phyloP scores from a whole-genome alignment of 2,113 vertebrate genomes.

The Diphyllodes magnificus region DNA sequence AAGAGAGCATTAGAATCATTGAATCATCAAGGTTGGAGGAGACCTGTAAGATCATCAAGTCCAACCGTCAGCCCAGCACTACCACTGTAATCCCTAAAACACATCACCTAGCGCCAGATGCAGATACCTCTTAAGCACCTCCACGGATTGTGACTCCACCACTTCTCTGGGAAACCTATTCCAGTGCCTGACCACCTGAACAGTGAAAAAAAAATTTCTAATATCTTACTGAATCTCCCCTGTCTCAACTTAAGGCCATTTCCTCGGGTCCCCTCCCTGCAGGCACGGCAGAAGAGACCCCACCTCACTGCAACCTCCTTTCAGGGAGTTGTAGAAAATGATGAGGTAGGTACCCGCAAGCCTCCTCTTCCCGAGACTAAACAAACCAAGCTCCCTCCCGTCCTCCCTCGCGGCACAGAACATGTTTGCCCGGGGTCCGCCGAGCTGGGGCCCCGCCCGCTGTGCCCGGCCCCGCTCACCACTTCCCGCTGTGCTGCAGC shows the following conservation, averaged over 20 bases:
- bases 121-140: not conserved
- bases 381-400: not conserved
- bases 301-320: too few species aligned
- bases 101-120: not conserved
- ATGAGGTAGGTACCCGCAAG: not conserved
- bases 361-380: not conserved
- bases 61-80: too few species aligned
- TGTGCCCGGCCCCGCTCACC: slow-evolving; percentile 68
- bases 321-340: not conserved
- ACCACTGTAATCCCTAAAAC: not conserved
- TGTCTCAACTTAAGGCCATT: not conserved
- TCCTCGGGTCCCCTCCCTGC: too few species aligned
- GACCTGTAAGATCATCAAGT: too few species aligned
- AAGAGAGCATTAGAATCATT: not conserved
- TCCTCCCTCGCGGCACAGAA: not conserved
- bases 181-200: not conserved
- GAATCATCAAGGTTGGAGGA: not conserved
- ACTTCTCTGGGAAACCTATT: not conserved
- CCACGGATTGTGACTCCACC: not conserved
- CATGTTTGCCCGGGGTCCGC: rapidly evolving
- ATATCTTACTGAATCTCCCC: not conserved
- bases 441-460: too few species aligned
- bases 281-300: not conserved
- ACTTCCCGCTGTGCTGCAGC: slow-evolving; percentile 92
- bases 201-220: not conserved